These are phyloP conservation scores for Wiebesia pumilae DNA, from an alignment of 1,140 invertebrate genomes.

Conservation along the genomic window DNA sequence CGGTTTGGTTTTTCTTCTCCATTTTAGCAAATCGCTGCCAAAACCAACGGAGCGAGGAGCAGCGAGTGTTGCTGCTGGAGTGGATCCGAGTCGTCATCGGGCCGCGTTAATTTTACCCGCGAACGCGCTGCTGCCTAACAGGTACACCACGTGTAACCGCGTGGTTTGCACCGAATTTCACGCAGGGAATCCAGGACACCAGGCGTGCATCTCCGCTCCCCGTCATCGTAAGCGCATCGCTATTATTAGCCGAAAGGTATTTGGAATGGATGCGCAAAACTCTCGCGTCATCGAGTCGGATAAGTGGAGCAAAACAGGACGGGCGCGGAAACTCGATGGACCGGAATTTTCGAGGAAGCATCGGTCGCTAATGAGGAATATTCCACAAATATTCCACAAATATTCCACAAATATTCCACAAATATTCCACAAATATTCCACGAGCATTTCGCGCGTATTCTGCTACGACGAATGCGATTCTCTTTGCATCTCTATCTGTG, in stretches of 20 bases:
- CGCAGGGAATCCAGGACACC: neutral
- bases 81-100: neutral
- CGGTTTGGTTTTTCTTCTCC: too few relatives aligned
- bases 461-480: neutral
- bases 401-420: neutral
- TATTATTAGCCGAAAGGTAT: slow-evolving; percentile 2
- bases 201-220: neutral
- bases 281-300: neutral
- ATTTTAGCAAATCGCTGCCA: too few relatives aligned
- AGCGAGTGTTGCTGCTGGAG: too few relatives aligned
- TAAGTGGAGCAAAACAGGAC: slow-evolving; percentile 1
- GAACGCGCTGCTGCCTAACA: neutral
- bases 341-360: neutral
- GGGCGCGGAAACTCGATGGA: neutral
- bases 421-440: too few relatives aligned
- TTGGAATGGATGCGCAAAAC: neutral
- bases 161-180: neutral
- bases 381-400: neutral
- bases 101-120: neutral
- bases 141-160: neutral
- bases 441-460: neutral
- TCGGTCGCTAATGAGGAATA: neutral
- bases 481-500: neutral
- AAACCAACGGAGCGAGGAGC: too few relatives aligned
- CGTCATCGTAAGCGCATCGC: neutral